phyloP scores from a whole-genome alignment of 2,888 invertebrate species.

The Heliconius sara region DNA sequence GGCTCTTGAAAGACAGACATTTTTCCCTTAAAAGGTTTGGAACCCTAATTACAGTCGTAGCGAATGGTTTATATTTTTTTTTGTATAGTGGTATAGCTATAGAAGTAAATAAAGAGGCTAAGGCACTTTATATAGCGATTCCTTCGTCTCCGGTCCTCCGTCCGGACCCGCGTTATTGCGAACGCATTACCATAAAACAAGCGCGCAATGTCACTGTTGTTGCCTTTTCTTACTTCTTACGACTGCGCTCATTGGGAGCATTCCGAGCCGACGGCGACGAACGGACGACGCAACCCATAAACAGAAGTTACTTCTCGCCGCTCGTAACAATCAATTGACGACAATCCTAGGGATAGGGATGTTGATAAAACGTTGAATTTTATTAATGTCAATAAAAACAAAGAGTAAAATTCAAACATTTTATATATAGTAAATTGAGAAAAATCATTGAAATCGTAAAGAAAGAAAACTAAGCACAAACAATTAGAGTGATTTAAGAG shows the following conservation, averaged over 20 bases:
- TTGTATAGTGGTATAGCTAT: neutral
- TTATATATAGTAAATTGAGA: neutral
- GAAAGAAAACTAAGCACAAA: neutral
- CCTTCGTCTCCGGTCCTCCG: neutral
- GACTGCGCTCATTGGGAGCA: neutral
- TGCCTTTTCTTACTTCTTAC: neutral
- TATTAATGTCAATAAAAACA: neutral
- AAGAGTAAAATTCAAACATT: neutral
- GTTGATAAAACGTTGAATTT: neutral
- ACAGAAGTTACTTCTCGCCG: neutral
- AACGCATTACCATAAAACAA: slow-evolving; percentile 30
- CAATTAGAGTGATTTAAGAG: neutral
- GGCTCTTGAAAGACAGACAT: no score
- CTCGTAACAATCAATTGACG: slow-evolving; percentile 11
- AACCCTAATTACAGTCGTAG: neutral
- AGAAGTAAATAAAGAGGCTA: neutral
- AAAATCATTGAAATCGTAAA: neutral
- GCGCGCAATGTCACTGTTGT: neutral
- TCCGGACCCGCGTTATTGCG: slow-evolving; percentile 15
- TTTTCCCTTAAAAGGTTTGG: no score
- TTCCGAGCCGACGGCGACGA: neutral
- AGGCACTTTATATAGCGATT: neutral
- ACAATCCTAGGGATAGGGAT: neutral
- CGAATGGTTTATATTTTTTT: neutral
- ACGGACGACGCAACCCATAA: neutral